Conservation (phyloP, 2,113 vertebrate species). For the Lanius collurio region DNA sequence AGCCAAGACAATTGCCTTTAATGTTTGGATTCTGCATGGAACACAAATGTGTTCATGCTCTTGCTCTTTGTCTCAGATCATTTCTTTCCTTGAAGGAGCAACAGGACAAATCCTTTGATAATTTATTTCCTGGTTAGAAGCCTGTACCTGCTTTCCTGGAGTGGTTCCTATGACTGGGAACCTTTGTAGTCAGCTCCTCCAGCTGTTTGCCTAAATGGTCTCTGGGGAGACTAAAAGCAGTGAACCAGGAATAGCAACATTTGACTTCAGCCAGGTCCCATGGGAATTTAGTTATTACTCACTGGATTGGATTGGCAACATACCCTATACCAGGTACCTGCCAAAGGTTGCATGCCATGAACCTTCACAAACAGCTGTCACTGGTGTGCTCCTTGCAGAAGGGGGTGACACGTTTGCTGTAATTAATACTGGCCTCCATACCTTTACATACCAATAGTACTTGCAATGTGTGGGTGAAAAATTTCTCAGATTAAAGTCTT, state of each 20-base stretch:
- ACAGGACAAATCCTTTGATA: background rate
- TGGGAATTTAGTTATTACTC: constrained; percentile 74
- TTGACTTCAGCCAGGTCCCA: constrained; percentile 68
- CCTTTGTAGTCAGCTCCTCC: constrained; percentile 64
- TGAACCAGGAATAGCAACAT: constrained; percentile 78
- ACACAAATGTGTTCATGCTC: background rate
- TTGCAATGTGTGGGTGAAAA: constrained; percentile 62
- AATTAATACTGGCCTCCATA: constrained; percentile 47
- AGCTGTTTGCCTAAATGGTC: constrained; percentile 73
- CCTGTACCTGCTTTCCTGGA: constrained; percentile 59
- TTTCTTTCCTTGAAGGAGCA: background rate
- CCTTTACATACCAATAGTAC: constrained; percentile 46
- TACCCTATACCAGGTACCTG: constrained; percentile 73
- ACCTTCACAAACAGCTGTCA: constrained; percentile 73
- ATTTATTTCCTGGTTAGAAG: constrained; percentile 21
- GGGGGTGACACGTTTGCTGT: constrained; percentile 35
- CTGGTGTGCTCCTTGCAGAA: constrained; percentile 67
- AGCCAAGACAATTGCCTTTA: background rate
- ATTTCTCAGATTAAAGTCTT: constrained; percentile 63
- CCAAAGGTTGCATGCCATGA: constrained; percentile 82
- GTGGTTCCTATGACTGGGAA: constrained; percentile 41
- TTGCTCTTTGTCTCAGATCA: background rate
- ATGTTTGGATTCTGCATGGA: background rate
- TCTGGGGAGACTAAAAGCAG: constrained; percentile 74
- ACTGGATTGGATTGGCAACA: constrained; percentile 71